A percentile compares a stretch with the other conserved stretches of the same genome.
phyloP scores from a whole-genome alignment of 2,797 vertebrate species.

The Lycodopsis pacificus region DNA sequence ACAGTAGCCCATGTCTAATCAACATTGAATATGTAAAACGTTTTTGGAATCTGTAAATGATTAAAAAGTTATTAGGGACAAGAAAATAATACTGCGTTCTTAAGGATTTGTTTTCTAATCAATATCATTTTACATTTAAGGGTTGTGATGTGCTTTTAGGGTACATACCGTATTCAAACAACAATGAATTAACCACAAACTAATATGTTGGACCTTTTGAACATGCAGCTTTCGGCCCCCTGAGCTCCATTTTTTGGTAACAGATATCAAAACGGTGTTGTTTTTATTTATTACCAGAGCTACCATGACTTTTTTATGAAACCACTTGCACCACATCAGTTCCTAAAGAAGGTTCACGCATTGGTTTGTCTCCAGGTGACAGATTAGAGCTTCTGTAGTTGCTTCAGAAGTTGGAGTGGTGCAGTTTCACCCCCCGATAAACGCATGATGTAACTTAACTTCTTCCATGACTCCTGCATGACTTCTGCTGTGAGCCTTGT shows the following conservation, averaged over 20 bases:
- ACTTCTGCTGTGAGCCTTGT: slow-evolving; percentile 45
- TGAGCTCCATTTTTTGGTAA: background rate
- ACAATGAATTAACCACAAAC: too few relatives aligned
- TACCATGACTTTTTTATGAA: background rate
- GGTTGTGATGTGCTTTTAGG: too few relatives aligned
- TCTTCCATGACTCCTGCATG: slow-evolving; percentile 62
- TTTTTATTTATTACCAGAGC: background rate
- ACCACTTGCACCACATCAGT: background rate
- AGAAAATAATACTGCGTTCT: too few relatives aligned
- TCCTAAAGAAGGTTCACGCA: background rate
- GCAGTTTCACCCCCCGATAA: background rate
- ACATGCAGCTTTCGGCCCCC: background rate
- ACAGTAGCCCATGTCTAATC: background rate
- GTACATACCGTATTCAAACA: too few relatives aligned
- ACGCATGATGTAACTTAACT: slow-evolving; percentile 49
- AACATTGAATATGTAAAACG: background rate
- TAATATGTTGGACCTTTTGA: background rate
- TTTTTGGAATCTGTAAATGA: background rate
- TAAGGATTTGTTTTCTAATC: too few relatives aligned
- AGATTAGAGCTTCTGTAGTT: background rate
- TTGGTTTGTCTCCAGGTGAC: background rate
- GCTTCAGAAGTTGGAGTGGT: slow-evolving; percentile 16
- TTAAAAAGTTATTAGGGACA: too few relatives aligned
- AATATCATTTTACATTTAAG: too few relatives aligned
- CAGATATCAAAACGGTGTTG: background rate